phyloP scores from a whole-genome alignment of 2,797 vertebrate genomes.

The Gallinago stenura region DNA sequence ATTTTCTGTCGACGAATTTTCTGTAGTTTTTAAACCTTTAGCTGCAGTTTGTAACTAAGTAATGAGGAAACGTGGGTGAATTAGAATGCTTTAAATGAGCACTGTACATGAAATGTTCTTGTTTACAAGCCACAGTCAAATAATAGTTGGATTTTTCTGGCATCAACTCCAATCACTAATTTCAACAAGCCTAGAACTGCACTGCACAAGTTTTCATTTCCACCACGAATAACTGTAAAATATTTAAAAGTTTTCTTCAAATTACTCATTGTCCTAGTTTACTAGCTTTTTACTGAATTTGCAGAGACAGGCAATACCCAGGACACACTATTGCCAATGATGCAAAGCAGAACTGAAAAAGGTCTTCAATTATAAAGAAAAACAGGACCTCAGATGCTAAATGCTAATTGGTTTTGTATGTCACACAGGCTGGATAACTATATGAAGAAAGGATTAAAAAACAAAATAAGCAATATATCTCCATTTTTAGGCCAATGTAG shows the following conservation, averaged over 20 bases:
- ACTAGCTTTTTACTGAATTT: neutral
- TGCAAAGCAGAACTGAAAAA: neutral
- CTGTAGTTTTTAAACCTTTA: neutral
- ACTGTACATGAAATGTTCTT: neutral
- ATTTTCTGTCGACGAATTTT: neutral
- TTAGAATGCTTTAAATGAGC: neutral
- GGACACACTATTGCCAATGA: neutral
- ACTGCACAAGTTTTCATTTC: neutral
- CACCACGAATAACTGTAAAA: neutral
- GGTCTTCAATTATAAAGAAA: neutral
- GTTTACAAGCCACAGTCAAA: constrained; percentile 15
- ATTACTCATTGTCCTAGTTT: neutral
- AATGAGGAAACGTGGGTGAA: neutral
- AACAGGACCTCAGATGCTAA: neutral
- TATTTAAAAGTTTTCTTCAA: neutral
- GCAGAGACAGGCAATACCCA: neutral
- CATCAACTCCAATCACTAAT: neutral
- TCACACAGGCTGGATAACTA: neutral
- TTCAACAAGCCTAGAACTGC: neutral
- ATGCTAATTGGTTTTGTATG: neutral
- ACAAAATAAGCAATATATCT: neutral
- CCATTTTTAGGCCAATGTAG: neutral
- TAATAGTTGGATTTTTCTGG: neutral
- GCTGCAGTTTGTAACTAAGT: constrained; percentile 5
- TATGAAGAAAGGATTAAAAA: neutral